These are phyloP conservation scores for Zygaena filipendulae DNA, from an alignment of 2,888 invertebrate genomes.

Conservation along the genomic window DNA sequence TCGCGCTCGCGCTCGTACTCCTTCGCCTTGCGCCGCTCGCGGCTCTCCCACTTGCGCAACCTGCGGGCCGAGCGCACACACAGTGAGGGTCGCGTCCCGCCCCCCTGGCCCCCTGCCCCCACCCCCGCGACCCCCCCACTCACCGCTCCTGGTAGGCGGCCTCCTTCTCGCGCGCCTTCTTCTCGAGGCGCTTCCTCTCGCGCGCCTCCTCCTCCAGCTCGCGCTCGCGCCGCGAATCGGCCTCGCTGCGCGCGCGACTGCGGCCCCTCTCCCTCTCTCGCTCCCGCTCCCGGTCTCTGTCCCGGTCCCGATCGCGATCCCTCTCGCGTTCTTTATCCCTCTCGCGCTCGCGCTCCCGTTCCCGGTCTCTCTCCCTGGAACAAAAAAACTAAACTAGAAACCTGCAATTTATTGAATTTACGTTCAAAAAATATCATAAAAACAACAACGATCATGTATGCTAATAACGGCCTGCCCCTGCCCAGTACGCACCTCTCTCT, in stretches of 20 bases:
- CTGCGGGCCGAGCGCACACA: conserved; percentile 23
- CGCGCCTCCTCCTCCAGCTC: conserved; percentile 93
- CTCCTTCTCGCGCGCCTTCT: conserved; percentile 94
- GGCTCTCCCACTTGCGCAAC: conserved; percentile 80
- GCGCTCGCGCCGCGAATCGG: conserved; percentile 77
- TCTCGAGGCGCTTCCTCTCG: conserved; percentile 89
- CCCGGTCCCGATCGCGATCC: conserved; percentile 35
- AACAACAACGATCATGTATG: background rate
- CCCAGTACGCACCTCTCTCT: conserved; percentile 53
- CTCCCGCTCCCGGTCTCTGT: conserved; percentile 46
- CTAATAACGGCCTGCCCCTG: conserved; percentile 19
- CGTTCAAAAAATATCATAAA: too few species aligned
- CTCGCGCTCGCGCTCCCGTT: conserved; percentile 40
- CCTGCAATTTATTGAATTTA: too few species aligned
- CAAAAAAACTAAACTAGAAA: too few species aligned
- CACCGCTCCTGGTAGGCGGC: conserved; percentile 93
- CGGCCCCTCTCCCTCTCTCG: conserved; percentile 51
- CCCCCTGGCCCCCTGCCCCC: too few species aligned
- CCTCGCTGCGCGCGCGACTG: conserved; percentile 62
- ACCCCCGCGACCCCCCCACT: too few species aligned
- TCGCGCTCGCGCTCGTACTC: conserved; percentile 92
- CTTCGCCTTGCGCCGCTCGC: conserved; percentile 90
- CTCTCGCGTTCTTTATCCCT: conserved; percentile 26
- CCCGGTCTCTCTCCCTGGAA: conserved; percentile 39
- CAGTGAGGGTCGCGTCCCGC: background rate